Base-by-base conservation (phyloP, 2,888 invertebrate genomes). In the Drosophila villosipedis region DNA sequence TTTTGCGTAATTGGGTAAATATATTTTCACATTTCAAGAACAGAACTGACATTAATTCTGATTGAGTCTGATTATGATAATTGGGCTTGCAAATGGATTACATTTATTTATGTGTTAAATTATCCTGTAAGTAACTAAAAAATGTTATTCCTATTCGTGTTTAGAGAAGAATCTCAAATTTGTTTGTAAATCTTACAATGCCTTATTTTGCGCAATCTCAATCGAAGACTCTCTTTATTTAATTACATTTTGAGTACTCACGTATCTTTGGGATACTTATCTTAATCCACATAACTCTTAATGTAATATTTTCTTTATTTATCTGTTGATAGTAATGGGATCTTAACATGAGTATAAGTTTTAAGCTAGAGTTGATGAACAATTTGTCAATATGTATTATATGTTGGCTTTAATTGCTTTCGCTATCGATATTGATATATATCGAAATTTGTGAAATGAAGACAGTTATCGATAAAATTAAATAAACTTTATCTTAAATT, bases 271-370 rank as follows among this genome's bases (percentile, higher is more conserved):
- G 22, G 22, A 9, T 4, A n/a, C 5, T 43, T 22, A 22, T 22
- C 41, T 22, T 12, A 12, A 1, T 1, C 1, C n/a, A 22, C n/a
- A 41, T 22, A 22, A n/a, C 2, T 2, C 4, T 41, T 22, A 5
- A 22, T 5, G 5, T 7, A 2, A 7, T 4, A 1, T 7, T 7
- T 22, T 14, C 7, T 22, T 22, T 22, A 7, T 47, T 22, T 47
- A 47, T 47, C 22, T 16, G 22, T 14, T 47, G 14, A 16, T 1
- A 47, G 12, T 22, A 14, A 14, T 1, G 7, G 2, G 7, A 14
- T 22, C 7, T 39, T 4, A n/a, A 0, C n/a, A 10, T 41, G n/a
- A 10, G 4, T 9, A n/a, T n/a, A 41, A n/a, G 0, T n/a, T 3
- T 33, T 10, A 31, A 31, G 10, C 10, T 10, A 10, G 33, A 43